Conservation (phyloP, 2,113 vertebrate genomes). For the Calonectris borealis region DNA sequence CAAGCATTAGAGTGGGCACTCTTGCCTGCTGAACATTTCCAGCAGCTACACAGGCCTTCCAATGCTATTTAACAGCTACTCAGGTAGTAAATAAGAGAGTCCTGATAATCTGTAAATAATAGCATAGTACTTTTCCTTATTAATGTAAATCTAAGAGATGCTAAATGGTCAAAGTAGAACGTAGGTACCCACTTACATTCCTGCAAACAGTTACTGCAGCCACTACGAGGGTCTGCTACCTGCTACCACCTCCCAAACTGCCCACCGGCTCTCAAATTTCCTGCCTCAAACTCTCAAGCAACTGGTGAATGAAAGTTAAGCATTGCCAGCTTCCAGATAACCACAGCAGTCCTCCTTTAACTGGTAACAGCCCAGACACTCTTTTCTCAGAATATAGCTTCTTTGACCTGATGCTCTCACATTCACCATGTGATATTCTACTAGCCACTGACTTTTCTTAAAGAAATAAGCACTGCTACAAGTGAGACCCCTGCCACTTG, state of each 20-base stretch:
- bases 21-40: neutral
- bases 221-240: fast-evolving
- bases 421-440: neutral
- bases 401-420: neutral
- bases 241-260: neutral
- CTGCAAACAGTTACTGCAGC: neutral
- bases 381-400: neutral
- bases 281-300: neutral
- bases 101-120: neutral
- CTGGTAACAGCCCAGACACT: neutral
- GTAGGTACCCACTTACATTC: neutral
- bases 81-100: neutral
- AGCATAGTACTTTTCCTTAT: neutral
- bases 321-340: neutral
- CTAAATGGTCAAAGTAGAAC: neutral
- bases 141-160: neutral
- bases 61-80: neutral
- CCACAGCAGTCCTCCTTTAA: neutral
- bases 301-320: neutral
- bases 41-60: neutral
- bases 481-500: neutral
- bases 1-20: neutral
- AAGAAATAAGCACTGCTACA: neutral
- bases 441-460: neutral
- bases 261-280: neutral